A percentile compares a stretch with the other conserved stretches of the same genome.
Evolutionary conservation across 2,888 invertebrate genomes (phyloP).

Genomic region (Luperina testacea): DNA sequence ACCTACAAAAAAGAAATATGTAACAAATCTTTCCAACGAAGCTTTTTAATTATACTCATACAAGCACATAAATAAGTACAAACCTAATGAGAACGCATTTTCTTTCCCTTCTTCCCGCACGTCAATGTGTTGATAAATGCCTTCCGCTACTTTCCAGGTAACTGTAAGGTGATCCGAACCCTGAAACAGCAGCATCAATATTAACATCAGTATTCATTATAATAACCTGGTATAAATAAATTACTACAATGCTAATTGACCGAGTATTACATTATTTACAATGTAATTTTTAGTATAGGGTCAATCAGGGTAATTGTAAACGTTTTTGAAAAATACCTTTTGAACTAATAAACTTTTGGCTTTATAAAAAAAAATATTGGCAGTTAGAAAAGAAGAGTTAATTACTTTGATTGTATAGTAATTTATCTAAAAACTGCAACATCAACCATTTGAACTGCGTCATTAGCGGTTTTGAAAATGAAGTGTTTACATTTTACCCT

Average conservation of each 20-base stretch:
- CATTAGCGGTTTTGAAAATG: too few relatives aligned
- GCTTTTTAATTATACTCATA: not conserved
- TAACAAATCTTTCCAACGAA: not conserved
- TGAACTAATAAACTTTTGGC: too few relatives aligned
- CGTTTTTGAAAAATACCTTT: too few relatives aligned
- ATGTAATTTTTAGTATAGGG: not conserved
- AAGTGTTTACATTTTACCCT: too few relatives aligned
- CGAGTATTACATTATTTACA: not conserved
- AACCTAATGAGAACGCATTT: conserved; percentile 98
- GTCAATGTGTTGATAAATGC: conserved; percentile 98
- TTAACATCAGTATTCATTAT: not conserved
- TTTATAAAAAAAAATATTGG: too few relatives aligned
- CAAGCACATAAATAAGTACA: conserved; percentile 66
- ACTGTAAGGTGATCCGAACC: conserved; percentile 98
- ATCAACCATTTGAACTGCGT: too few relatives aligned
- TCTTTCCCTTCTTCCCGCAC: conserved; percentile 98
- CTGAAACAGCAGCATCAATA: conserved; percentile 72
- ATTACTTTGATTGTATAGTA: too few relatives aligned
- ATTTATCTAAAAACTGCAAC: too few relatives aligned
- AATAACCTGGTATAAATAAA: not conserved
- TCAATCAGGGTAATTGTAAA: too few relatives aligned
- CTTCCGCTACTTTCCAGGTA: conserved; percentile 99
- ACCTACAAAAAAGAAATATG: conserved; percentile 71
- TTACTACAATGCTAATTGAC: not conserved
- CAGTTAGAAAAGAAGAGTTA: too few relatives aligned